Conservation (phyloP, 92 coral and sea anemone genomes). For the Umimayanthus kanabou region DNA sequence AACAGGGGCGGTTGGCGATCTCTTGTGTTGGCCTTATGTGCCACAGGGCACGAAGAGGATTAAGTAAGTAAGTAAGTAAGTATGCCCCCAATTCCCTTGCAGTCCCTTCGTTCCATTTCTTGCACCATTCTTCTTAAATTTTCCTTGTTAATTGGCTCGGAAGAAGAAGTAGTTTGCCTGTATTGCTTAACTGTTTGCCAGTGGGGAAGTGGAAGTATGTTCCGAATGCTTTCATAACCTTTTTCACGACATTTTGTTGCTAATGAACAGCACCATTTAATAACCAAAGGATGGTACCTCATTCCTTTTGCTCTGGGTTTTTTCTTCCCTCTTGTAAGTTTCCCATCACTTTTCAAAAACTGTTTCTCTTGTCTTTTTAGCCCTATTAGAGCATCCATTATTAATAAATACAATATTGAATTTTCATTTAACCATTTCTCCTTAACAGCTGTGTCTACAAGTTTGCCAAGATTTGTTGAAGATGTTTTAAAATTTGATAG, state of each 20-base stretch:
- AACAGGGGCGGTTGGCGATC: too few relatives aligned
- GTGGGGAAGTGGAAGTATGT: slow-evolving; percentile 53
- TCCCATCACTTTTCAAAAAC: slow-evolving; percentile 14
- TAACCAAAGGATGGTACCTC: slow-evolving; percentile 59
- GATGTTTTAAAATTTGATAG: neutral
- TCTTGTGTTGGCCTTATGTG: too few relatives aligned
- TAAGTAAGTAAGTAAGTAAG: too few relatives aligned
- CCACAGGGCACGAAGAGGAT: too few relatives aligned
- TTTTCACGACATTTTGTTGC: slow-evolving; percentile 50
- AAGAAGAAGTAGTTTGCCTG: slow-evolving; percentile 41
- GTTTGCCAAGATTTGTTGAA: slow-evolving; percentile 40
- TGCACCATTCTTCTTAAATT: slow-evolving; percentile 47
- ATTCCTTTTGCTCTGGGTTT: slow-evolving; percentile 60
- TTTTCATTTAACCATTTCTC: slow-evolving; percentile 41
- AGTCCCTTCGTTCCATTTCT: slow-evolving; percentile 53
- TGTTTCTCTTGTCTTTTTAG: slow-evolving; percentile 48
- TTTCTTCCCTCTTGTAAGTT: slow-evolving; percentile 30
- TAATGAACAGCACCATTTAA: slow-evolving; percentile 60
- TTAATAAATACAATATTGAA: slow-evolving; percentile 44
- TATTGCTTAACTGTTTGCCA: slow-evolving; percentile 55
- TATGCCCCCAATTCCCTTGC: slow-evolving; percentile 64
- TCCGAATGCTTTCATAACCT: slow-evolving; percentile 55
- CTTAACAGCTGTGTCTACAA: slow-evolving; percentile 42
- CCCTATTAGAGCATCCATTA: slow-evolving; percentile 40
- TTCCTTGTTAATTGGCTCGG: slow-evolving; percentile 44